phyloP scores from a whole-genome alignment of 2,888 invertebrate genomes.

The Synergus itoensis region DNA sequence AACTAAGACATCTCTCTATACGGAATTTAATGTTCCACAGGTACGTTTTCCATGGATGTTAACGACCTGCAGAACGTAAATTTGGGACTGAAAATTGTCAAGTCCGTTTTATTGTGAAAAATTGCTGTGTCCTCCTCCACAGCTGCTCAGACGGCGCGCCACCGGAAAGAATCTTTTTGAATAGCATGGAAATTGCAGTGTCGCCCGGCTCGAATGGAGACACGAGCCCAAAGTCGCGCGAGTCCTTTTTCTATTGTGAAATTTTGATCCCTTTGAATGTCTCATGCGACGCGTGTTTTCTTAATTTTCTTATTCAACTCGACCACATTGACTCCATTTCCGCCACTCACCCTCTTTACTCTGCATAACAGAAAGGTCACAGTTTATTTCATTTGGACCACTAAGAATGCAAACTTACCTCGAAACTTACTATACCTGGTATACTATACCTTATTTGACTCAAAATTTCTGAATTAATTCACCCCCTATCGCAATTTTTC shows the following conservation, averaged over 20 bases:
- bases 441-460: background rate
- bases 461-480: no score
- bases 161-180: conserved; percentile 38
- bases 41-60: background rate
- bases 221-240: conserved; percentile 34
- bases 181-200: conserved; percentile 42
- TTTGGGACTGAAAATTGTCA: background rate
- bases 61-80: background rate
- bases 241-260: conserved; percentile 34
- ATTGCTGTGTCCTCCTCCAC: conserved; percentile 2
- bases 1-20: no score
- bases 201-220: conserved; percentile 36
- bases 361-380: conserved; percentile 4
- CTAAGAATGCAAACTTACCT: conserved; percentile 41
- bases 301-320: conserved; percentile 44
- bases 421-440: background rate
- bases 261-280: conserved; percentile 35
- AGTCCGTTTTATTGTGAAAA: background rate
- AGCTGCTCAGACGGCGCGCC: conserved; percentile 35
- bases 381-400: conserved; percentile 6
- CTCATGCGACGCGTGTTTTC: conserved; percentile 42
- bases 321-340: conserved; percentile 36
- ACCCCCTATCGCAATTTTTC: background rate
- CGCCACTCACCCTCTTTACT: conserved; percentile 24
- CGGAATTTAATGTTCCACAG: no score